These are phyloP conservation scores for Poeciliopsis occidentalis DNA, from an alignment of 2,113 vertebrate genomes.

Conservation along the genomic window DNA sequence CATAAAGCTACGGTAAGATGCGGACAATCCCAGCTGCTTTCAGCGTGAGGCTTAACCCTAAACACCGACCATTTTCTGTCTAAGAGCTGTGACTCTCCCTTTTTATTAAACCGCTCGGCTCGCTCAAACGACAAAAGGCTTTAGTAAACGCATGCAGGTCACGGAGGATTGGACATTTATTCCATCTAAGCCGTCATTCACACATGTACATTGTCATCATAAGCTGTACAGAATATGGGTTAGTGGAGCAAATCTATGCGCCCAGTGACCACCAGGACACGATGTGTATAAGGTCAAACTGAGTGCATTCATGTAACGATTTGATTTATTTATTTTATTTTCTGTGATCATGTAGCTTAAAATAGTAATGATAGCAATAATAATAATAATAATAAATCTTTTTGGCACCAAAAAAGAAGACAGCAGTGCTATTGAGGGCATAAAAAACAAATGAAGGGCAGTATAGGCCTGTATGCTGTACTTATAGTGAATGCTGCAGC, in stretches of 20 bases:
- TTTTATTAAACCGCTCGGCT: neutral
- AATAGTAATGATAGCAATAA: neutral
- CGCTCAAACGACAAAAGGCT: neutral
- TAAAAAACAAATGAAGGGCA: neutral
- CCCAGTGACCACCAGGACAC: constrained; percentile 32
- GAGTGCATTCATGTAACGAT: too few species aligned
- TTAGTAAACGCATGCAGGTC: constrained; percentile 16
- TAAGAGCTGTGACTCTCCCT: neutral
- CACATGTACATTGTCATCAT: constrained; percentile 17
- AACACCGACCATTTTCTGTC: constrained; percentile 3
- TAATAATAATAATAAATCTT: too few species aligned
- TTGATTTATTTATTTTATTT: neutral
- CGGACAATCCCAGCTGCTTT: neutral
- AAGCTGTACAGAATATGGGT: constrained; percentile 60
- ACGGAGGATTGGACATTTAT: neutral
- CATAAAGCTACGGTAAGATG: constrained; percentile 64
- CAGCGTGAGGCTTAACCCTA: constrained; percentile 3
- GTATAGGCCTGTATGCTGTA: constrained; percentile 35
- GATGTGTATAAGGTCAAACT: neutral
- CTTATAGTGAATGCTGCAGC: constrained; percentile 10
- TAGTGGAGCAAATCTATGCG: constrained; percentile 69
- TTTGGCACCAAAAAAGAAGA: neutral
- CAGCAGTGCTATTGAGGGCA: neutral
- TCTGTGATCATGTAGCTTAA: neutral
- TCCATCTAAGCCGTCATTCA: constrained; percentile 19